phyloP scores from a whole-genome alignment of 2,113 vertebrate genomes.

The Hucho hucho region DNA sequence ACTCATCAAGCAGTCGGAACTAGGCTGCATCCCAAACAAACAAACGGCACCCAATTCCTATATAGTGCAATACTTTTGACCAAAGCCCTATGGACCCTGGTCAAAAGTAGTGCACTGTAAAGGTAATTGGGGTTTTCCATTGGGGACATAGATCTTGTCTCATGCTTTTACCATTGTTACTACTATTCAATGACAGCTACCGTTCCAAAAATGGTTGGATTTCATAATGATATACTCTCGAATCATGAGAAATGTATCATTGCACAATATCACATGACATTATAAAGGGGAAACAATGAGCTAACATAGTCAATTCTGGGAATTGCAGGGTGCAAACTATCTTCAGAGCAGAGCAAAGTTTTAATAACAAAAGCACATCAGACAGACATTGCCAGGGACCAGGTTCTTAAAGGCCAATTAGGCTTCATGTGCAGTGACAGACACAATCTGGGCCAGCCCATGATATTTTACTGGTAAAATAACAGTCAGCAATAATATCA shows the following conservation, averaged over 20 bases:
- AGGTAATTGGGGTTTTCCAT: too few relatives aligned
- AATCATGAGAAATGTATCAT: constrained; percentile 23
- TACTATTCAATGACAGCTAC: constrained; percentile 7
- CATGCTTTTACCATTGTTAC: neutral
- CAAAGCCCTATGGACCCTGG: too few relatives aligned
- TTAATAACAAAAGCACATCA: constrained; percentile 51
- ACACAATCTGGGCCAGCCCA: constrained; percentile 7
- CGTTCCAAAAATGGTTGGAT: constrained; percentile 5
- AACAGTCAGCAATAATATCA: constrained; percentile 58
- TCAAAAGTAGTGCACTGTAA: too few relatives aligned
- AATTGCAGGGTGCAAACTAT: constrained; percentile 14
- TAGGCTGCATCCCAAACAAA: too few relatives aligned
- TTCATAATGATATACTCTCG: constrained; percentile 6
- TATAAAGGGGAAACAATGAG: neutral
- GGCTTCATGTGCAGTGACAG: neutral
- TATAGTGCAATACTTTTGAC: too few relatives aligned
- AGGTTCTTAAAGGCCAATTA: neutral
- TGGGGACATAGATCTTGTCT: neutral
- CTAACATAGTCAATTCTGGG: too few relatives aligned
- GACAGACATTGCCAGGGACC: neutral
- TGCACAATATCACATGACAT: constrained; percentile 34
- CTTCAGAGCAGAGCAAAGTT: constrained; percentile 27
- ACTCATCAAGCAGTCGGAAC: too few relatives aligned
- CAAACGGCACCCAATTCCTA: too few relatives aligned
- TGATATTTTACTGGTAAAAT: constrained; percentile 24